Conservation (phyloP, 2,797 vertebrate genomes). For the Chelonia mydas region DNA sequence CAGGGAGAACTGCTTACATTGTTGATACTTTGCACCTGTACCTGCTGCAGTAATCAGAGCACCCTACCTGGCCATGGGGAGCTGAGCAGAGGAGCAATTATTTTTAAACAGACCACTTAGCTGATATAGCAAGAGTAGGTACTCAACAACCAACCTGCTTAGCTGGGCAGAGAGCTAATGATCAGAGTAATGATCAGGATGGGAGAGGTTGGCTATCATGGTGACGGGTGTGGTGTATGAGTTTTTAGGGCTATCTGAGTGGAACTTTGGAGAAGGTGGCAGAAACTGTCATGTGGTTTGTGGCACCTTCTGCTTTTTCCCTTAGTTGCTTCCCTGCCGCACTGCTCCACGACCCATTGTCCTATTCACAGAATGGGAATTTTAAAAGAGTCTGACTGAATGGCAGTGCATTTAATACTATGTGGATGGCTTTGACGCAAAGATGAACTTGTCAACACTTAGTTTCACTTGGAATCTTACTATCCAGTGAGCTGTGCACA, state of each 20-base stretch:
- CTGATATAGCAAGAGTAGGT: not conserved
- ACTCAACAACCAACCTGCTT: not conserved
- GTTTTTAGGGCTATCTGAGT: not conserved
- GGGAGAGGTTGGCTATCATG: not conserved
- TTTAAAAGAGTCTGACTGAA: not conserved
- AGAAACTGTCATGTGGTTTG: not conserved
- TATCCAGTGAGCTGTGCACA: not conserved
- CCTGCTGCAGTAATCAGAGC: not conserved
- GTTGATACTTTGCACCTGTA: not conserved
- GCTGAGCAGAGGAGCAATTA: not conserved
- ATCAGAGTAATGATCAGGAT: not conserved
- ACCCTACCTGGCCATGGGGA: not conserved
- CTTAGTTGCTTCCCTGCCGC: not conserved
- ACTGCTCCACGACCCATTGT: not conserved
- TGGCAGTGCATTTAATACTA: not conserved
- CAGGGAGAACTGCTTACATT: not conserved
- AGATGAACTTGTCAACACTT: not conserved
- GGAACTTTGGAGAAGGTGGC: not conserved
- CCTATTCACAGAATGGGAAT: not conserved
- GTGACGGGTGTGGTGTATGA: not conserved
- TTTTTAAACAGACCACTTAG: not conserved
- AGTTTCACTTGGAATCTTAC: not conserved
- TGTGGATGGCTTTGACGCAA: slow-evolving; percentile 2
- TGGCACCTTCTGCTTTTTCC: not conserved
- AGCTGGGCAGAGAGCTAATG: not conserved